Base-by-base conservation (phyloP, 2,113 vertebrate genomes). In the Halcyon senegalensis region DNA sequence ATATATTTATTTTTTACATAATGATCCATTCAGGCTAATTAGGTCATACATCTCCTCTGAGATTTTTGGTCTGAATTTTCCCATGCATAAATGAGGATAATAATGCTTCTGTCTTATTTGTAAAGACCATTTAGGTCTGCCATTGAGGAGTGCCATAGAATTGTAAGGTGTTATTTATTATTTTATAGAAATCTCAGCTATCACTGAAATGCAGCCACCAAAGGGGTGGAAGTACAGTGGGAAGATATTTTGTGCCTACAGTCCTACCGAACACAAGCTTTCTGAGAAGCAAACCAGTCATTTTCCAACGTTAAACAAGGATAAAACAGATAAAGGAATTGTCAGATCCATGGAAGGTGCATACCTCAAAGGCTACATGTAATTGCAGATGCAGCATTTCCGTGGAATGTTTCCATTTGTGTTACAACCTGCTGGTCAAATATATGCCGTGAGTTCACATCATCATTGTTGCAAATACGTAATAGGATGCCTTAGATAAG, bases 361-460 rank as follows among this genome's bases (percentile, higher is more conserved):
- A 8, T 78, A 8, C 39, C 19, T 44, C 20, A 39, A 81, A 78
- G 51, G 62, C 50, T 68, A 5, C 3, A 4, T n/a, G 16, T 14
- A 63, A 75, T 27, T 58, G 31, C 12, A 33, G 0, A 0, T 43
- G n/a, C 11, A 31, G 46, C 28, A 2, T 2, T 51, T 8, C 23
- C 2, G 10, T 7, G 9, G 4, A 23, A 13, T 8, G 44, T 35
- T 59, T 67, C 58, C 1, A 0, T 33, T 72, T 72, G 25, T 74
- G 63, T 64, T 39, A 35, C 43, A 75, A 21, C 31, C 56, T 50
- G 15, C 13, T 56, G 62, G 58, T 27, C 25, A 82, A 90, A 84
- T 33, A 16, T 2, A 9, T 43, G 60, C 39, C 58, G 74, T 30
- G 5, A 76, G 11, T 76, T 90, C 25, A 46, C 13, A 33, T 46